Percentiles rank a stretch among this genome's conserved stretches.
These are phyloP conservation scores for Montipora capricornis DNA, from an alignment of 64 coral and sea anemone species.

Conservation along the genomic window DNA sequence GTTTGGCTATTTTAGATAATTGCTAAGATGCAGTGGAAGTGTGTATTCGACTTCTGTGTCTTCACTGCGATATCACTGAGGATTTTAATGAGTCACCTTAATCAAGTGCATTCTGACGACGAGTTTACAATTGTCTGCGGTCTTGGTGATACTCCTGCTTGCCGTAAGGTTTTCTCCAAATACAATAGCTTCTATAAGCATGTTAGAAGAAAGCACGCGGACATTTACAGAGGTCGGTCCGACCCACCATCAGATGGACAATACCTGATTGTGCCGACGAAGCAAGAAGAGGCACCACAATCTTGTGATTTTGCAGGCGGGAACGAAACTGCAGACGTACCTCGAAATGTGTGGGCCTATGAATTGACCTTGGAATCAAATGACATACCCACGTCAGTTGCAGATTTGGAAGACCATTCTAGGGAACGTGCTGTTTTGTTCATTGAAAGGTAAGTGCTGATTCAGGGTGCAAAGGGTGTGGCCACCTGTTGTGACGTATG, in stretches of 20 bases:
- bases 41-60: neutral
- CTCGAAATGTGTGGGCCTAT: neutral
- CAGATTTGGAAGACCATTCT: neutral
- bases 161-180: constrained; percentile 6
- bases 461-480: neutral
- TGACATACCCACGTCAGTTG: neutral
- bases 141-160: neutral
- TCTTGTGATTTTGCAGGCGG: neutral
- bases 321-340: neutral
- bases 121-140: constrained; percentile 13
- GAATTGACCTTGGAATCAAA: neutral
- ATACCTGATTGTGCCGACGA: constrained; percentile 4
- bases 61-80: constrained; percentile 1
- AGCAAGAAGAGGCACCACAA: neutral
- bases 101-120: neutral
- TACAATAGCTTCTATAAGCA: constrained; percentile 21
- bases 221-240: too few relatives aligned
- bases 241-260: neutral
- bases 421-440: neutral
- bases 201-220: too few relatives aligned
- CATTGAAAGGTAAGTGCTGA: neutral
- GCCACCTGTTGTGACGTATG: neutral
- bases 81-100: constrained; percentile 1
- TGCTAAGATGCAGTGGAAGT: neutral
- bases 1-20: too few relatives aligned